Conservation (phyloP, 2,797 vertebrate species). For the Acrossocheilus wenchowensis region DNA sequence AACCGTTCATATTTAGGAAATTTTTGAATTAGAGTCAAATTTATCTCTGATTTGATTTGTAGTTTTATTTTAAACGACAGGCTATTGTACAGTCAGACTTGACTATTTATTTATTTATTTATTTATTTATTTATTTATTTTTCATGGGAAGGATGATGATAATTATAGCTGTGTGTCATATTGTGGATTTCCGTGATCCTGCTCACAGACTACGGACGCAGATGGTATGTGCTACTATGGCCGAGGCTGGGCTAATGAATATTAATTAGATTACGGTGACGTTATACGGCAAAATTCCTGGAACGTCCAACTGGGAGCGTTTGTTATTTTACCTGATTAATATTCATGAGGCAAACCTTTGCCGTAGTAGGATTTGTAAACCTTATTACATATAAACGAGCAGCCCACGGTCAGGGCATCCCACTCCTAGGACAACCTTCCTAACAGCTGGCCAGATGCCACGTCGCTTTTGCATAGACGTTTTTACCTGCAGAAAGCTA, state of each 20-base stretch:
- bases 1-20: not conserved
- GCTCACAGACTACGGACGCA: not conserved
- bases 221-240: conserved; percentile 9
- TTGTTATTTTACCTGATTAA: not conserved
- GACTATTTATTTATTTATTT: not conserved
- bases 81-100: not conserved
- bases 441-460: not conserved
- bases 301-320: not conserved
- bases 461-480: not conserved
- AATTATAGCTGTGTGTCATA: not conserved
- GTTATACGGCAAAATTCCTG: not conserved
- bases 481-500: too few species aligned
- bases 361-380: conserved; percentile 24
- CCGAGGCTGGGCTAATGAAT: not conserved
- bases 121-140: not conserved
- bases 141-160: not conserved
- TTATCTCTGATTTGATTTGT: not conserved
- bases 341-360: not conserved
- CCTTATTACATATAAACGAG: not conserved
- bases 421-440: not conserved
- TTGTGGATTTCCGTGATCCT: conserved; percentile 24
- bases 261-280: conserved; percentile 16
- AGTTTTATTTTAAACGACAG: not conserved
- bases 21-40: not conserved
- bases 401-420: not conserved